A percentile compares a stretch with the other conserved stretches of the same genome.
phyloP scores from a whole-genome alignment of 2,888 invertebrate species.

The Eupithecia dodoneata region DNA sequence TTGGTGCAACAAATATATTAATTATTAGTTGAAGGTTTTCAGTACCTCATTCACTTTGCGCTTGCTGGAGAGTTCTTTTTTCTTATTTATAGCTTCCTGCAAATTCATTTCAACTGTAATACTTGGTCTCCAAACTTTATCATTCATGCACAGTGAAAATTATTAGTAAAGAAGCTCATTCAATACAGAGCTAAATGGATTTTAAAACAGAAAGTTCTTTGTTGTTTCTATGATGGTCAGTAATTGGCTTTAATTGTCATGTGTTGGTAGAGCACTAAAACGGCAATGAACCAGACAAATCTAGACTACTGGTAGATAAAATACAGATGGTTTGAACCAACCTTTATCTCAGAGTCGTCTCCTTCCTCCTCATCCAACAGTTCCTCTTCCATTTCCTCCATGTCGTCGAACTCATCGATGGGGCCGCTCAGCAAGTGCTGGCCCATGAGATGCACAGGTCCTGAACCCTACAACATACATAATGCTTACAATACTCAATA shows the following conservation, averaged over 20 bases:
- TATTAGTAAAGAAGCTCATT: not conserved
- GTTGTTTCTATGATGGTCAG: not conserved
- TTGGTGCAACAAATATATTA: slow-evolving; percentile 50
- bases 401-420: slow-evolving; percentile 90
- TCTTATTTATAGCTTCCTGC: slow-evolving; percentile 83
- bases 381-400: slow-evolving; percentile 93
- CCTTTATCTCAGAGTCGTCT: slow-evolving; percentile 86
- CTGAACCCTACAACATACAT: slow-evolving; percentile 83
- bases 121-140: slow-evolving; percentile 39
- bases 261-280: not conserved
- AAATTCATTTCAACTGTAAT: slow-evolving; percentile 75
- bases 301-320: not conserved
- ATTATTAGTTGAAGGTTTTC: slow-evolving; percentile 81
- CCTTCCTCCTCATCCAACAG: slow-evolving; percentile 92
- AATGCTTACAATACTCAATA: not conserved
- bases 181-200: not conserved
- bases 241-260: not conserved
- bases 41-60: slow-evolving; percentile 84
- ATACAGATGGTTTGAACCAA: slow-evolving; percentile 42
- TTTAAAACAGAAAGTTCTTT: not conserved
- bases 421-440: slow-evolving; percentile 91
- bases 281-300: not conserved
- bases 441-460: slow-evolving; percentile 93
- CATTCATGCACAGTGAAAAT: not conserved
- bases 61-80: slow-evolving; percentile 80